Evolutionary conservation across 92 coral and sea anemone genomes (phyloP).

Genomic region (Porites lobata): DNA sequence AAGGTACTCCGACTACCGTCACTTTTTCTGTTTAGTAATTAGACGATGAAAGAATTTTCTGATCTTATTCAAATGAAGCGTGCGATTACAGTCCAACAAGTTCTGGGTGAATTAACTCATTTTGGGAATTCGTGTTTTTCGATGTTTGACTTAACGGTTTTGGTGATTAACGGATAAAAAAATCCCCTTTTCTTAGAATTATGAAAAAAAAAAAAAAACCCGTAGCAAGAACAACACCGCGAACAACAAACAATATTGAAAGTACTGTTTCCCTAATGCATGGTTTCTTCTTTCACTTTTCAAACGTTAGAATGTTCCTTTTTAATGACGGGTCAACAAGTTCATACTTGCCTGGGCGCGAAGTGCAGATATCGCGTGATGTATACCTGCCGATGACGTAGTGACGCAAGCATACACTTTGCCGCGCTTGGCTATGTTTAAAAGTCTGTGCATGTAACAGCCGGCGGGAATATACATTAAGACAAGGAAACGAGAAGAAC

Average conservation of each 20-base stretch:
- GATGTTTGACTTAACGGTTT: background rate
- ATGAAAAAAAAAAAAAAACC: too few species aligned
- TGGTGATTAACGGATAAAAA: background rate
- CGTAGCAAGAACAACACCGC: too few species aligned
- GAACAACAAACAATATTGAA: too few species aligned
- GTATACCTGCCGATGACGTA: constrained; percentile 43
- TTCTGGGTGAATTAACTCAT: background rate
- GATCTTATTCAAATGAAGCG: background rate
- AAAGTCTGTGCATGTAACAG: background rate
- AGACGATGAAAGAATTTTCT: background rate
- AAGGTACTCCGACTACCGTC: background rate
- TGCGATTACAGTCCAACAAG: background rate
- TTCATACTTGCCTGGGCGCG: constrained; percentile 26
- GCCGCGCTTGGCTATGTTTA: constrained; percentile 14
- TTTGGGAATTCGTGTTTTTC: background rate
- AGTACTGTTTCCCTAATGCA: background rate
- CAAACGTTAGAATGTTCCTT: background rate
- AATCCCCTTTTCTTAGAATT: background rate
- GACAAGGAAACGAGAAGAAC: background rate
- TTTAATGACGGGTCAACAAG: constrained; percentile 6
- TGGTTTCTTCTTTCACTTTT: background rate
- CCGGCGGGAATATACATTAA: background rate
- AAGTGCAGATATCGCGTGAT: background rate
- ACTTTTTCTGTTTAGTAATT: too few species aligned
- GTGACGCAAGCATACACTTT: constrained; percentile 41